Base-by-base conservation (phyloP, 2,113 vertebrate genomes). In the Calyptommatus sinebrachiatus region DNA sequence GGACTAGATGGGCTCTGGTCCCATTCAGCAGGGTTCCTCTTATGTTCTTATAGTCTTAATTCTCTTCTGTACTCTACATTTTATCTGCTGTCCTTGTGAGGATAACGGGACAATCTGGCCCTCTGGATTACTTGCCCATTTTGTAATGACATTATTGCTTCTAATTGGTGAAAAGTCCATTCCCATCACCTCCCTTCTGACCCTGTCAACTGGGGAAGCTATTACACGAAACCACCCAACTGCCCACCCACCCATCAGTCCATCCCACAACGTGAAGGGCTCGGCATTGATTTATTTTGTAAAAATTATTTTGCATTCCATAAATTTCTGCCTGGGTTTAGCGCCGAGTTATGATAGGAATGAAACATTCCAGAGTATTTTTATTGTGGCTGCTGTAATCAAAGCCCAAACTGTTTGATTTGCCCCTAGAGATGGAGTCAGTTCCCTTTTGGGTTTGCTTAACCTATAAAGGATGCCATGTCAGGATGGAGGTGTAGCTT, bases 361-460 rank as follows among this genome's bases (percentile, higher is more conserved):
- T 31, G 18, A 28, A 73, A 18, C 22, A 61, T 81, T 68, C 79
- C 79, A 74, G 24, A 6, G 24, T 20, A 29, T 24, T 73, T n/a
- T 53, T 10, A 14, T n/a, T 35, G 10, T 8, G 31, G 12, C 65
- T 8, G 21, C 50, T 12, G 7, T 29, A 14, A 48, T 65, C 61
- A 72, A 66, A 65, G 28, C 22, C 66, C 31, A 28, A 14, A 41
- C 8, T 22, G 20, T 63, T 29, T 69, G 77, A 73, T 75, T 45
- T 50, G 77, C 66, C 77, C 45, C 66, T 3, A 16, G 45, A 53
- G 65, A 45, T 3, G 41, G 28, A 48, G 65, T 1, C 3, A 76
- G 72, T 71, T 63, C 77, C 66, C 82, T 83, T 79, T 63, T 50
- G 57, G 77, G 77, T 83, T 83, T 83, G 82, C 65, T 83, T 83